Conservation (phyloP, 35 echinoderm and acorn worm genomes). For the Lytechinus variegatus region DNA sequence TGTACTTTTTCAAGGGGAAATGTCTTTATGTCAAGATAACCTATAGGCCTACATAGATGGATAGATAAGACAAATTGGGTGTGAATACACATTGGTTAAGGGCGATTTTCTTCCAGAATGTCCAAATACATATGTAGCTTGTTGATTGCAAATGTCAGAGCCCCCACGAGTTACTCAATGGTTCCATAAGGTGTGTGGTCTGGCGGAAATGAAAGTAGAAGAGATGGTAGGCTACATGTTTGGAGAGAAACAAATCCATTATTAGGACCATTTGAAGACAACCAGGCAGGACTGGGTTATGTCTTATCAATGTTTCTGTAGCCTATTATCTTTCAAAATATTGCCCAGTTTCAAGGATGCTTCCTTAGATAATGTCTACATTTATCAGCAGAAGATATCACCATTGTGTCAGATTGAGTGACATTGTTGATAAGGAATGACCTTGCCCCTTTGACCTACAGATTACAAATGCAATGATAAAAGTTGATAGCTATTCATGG, state of each 20-base stretch:
- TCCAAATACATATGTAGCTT: too few species aligned
- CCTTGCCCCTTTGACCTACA: not conserved
- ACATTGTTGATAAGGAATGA: not conserved
- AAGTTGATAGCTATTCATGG: too few species aligned
- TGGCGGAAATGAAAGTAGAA: not conserved
- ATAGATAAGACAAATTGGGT: too few species aligned
- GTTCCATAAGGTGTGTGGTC: too few species aligned
- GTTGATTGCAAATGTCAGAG: too few species aligned
- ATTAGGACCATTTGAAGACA: too few species aligned
- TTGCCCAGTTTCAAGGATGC: not conserved
- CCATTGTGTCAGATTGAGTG: not conserved
- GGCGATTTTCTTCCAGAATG: too few species aligned
- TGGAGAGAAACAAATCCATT: too few species aligned
- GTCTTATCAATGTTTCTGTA: not conserved
- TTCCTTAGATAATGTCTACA: not conserved
- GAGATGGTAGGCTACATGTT: not conserved
- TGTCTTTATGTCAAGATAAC: not conserved
- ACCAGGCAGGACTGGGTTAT: not conserved
- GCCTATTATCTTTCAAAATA: not conserved
- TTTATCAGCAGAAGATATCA: not conserved
- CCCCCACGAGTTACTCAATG: too few species aligned
- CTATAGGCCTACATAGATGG: too few species aligned
- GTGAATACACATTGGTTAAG: too few species aligned
- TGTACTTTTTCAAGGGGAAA: not conserved
- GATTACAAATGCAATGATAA: not conserved